phyloP scores from a whole-genome alignment of 2,113 vertebrate genomes.

The Columba livia region DNA sequence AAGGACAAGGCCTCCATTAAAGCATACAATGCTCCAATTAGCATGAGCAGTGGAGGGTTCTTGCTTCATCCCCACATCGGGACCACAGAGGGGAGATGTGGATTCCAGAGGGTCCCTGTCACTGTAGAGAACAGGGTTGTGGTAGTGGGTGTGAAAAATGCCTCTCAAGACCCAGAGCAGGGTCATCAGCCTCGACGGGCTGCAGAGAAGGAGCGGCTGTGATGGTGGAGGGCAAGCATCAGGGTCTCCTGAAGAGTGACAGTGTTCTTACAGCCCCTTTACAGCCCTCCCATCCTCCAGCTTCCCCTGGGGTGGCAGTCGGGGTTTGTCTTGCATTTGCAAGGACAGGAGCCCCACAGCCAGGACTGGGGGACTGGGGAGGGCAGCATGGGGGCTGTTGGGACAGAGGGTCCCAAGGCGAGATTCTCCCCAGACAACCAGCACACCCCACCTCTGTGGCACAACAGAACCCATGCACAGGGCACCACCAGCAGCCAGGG shows the following conservation, averaged over 20 bases:
- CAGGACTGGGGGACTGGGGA: rapidly evolving
- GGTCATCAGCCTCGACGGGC: rapidly evolving
- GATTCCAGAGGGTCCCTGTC: not conserved
- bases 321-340: rapidly evolving
- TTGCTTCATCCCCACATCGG: rapidly evolving
- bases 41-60: not conserved
- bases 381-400: not conserved
- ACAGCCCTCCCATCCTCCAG: too few relatives aligned
- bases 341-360: not conserved
- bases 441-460: not conserved
- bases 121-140: rapidly evolving
- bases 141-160: not conserved
- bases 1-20: not conserved
- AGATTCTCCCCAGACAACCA: not conserved
- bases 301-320: not conserved
- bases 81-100: too few relatives aligned
- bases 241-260: too few relatives aligned
- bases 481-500: rapidly evolving
- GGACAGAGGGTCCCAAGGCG: not conserved
- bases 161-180: not conserved
- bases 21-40: not conserved
- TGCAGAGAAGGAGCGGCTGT: too few relatives aligned
- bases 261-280: not conserved
- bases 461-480: not conserved
- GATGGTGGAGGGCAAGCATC: not conserved